Evolutionary conservation across 2,113 vertebrate species (phyloP).

Genomic region (Myiozetetes cayanensis): DNA sequence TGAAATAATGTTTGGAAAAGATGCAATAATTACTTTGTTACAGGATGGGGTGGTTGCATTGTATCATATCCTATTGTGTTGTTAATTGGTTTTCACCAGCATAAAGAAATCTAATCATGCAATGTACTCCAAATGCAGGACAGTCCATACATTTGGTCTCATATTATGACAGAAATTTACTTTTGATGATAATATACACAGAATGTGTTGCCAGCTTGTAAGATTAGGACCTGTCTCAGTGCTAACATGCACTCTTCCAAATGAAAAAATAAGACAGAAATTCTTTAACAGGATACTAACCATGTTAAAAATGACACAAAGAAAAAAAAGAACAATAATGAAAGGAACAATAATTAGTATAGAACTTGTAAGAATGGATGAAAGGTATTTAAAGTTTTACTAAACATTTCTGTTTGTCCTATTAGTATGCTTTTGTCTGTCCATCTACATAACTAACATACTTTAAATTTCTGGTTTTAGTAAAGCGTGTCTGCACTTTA

Average conservation of each 20-base stretch:
- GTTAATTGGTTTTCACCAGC: constrained; percentile 39
- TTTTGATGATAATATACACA: neutral
- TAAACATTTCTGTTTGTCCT: neutral
- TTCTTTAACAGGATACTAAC: neutral
- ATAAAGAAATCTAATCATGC: constrained; percentile 13
- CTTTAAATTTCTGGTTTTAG: neutral
- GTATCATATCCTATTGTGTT: neutral
- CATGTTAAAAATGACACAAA: neutral
- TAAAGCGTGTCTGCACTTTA: neutral
- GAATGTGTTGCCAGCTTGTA: neutral
- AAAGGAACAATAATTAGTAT: neutral
- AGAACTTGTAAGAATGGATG: neutral
- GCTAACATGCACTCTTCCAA: neutral
- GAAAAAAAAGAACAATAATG: neutral
- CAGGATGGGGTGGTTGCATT: neutral
- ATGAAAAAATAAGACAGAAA: neutral
- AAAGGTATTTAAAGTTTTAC: neutral
- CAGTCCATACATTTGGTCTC: neutral
- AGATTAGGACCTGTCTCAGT: neutral
- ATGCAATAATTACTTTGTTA: constrained; percentile 21
- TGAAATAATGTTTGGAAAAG: constrained; percentile 21
- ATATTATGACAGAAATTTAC: neutral
- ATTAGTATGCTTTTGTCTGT: neutral
- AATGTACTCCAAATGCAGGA: neutral
- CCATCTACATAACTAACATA: neutral